A percentile compares a stretch with the other conserved stretches of the same genome.
Conservation (phyloP, 2,113 vertebrate species). For the Struthio camelus region DNA sequence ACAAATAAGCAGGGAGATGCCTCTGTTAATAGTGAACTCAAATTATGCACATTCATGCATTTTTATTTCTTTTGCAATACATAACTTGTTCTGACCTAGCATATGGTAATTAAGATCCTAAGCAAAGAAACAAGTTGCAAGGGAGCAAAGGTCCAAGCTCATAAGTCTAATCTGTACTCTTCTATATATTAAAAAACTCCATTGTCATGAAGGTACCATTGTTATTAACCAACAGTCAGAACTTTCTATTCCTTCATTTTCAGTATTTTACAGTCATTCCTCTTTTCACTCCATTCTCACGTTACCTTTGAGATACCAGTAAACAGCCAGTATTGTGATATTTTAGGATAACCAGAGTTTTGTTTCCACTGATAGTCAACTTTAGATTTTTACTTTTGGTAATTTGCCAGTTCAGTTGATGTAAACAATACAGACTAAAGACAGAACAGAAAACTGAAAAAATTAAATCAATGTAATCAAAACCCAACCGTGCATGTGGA, state of each 20-base stretch:
- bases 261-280: not conserved
- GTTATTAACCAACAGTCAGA: not conserved
- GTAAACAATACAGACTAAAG: not conserved
- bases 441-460: not conserved
- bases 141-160: not conserved
- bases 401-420: not conserved
- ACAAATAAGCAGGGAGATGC: not conserved
- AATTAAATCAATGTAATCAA: not conserved
- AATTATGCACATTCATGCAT: not conserved
- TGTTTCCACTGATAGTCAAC: not conserved
- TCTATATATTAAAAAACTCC: not conserved
- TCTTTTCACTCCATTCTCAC: not conserved
- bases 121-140: not conserved
- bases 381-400: not conserved
- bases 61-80: not conserved
- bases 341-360: not conserved
- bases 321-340: not conserved
- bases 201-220: not conserved
- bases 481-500: not conserved
- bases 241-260: not conserved
- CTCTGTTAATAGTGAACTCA: not conserved
- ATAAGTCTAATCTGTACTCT: not conserved
- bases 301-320: not conserved
- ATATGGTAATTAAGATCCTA: not conserved
- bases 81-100: not conserved